Conservation (phyloP, 2,113 vertebrate genomes). For the Stegostoma tigrinum region DNA sequence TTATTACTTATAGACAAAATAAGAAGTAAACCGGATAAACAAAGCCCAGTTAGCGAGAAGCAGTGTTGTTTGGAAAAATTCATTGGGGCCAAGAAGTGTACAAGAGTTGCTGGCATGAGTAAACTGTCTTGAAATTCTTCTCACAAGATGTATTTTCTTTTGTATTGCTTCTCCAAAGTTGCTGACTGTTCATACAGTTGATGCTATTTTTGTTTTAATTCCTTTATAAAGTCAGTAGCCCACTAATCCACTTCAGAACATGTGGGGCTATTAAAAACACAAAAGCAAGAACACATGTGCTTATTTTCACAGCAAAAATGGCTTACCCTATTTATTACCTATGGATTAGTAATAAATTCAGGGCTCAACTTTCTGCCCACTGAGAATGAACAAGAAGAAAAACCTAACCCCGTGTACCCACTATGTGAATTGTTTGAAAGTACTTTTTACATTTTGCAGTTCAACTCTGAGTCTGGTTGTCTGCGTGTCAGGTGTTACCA, state of each 20-base stretch:
- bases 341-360: neutral
- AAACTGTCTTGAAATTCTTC: neutral
- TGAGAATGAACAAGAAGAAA: neutral
- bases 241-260: neutral
- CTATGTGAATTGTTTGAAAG: neutral
- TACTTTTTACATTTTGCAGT: neutral
- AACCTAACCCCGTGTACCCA: neutral
- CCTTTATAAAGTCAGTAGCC: neutral
- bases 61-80: neutral
- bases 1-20: neutral
- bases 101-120: neutral
- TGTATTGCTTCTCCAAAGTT: neutral
- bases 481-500: neutral
- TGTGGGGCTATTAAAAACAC: slow-evolving; percentile 7
- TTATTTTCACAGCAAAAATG: neutral
- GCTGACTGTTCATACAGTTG: neutral
- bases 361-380: neutral
- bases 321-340: neutral
- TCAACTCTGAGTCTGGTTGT: neutral
- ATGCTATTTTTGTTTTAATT: neutral
- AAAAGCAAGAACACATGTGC: slow-evolving; percentile 8
- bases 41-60: neutral
- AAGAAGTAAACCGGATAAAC: slow-evolving; percentile 3
- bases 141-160: slow-evolving; percentile 6
- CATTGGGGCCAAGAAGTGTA: neutral